Conservation (phyloP, 2,113 vertebrate species). For the Mormoops blainvillei region DNA sequence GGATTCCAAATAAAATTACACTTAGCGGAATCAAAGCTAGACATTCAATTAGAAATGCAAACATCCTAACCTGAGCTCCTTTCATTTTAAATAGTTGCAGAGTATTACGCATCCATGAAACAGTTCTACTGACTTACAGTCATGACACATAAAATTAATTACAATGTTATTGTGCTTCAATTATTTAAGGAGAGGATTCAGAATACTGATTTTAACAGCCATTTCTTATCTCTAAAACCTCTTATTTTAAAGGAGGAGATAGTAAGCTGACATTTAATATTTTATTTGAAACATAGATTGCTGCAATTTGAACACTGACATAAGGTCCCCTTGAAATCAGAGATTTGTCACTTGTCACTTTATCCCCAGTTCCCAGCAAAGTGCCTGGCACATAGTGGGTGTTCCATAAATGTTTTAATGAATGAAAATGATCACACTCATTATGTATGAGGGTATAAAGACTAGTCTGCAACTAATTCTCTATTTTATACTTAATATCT, state of each 20-base stretch:
- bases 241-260: not conserved
- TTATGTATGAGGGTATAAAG: not conserved
- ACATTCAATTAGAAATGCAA: conserved; percentile 63
- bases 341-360: not conserved
- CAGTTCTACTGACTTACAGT: not conserved
- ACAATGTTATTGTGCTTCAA: not conserved
- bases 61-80: conserved; percentile 15
- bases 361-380: not conserved
- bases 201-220: not conserved
- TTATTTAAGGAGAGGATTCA: not conserved
- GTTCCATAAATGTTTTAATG: not conserved
- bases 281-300: not conserved
- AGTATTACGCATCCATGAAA: not conserved
- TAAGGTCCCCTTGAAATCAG: not conserved
- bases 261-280: not conserved
- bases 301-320: not conserved
- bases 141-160: not conserved
- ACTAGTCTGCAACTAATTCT: not conserved
- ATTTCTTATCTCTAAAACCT: not conserved
- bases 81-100: conserved; percentile 44
- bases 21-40: conserved; percentile 42
- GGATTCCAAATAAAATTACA: conserved; percentile 54
- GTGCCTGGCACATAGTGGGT: not conserved
- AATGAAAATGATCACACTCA: not conserved
- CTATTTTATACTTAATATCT: not conserved